Conservation (phyloP, 2,113 vertebrate genomes). For the Morone chrysops region DNA sequence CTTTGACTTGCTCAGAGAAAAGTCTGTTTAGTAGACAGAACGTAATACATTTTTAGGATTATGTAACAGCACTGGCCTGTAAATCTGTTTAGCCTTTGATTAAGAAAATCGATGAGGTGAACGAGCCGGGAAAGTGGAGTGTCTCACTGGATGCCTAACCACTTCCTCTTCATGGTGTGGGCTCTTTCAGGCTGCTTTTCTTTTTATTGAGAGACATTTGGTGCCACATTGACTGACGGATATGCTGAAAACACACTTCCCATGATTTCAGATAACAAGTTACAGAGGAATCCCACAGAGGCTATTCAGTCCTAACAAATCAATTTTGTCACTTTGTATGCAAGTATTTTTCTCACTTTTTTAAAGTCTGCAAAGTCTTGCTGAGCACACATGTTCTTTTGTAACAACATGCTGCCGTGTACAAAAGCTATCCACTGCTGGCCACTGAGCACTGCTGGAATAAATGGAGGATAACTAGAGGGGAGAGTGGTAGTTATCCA, state of each 20-base stretch:
- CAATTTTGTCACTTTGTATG: slow-evolving; percentile 8
- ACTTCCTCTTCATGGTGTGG: slow-evolving; percentile 42
- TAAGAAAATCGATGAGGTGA: slow-evolving; percentile 61
- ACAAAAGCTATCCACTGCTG: not conserved
- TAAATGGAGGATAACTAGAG: not conserved
- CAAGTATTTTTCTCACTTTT: slow-evolving; percentile 2
- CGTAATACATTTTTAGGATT: not conserved
- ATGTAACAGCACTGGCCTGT: slow-evolving; percentile 9
- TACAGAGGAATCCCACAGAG: slow-evolving; percentile 17
- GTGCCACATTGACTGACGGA: slow-evolving; percentile 3
- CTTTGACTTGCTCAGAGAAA: not conserved
- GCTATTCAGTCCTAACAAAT: slow-evolving; percentile 4
- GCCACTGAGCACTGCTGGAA: not conserved
- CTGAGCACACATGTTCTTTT: slow-evolving; percentile 10
- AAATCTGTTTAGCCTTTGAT: slow-evolving; percentile 60
- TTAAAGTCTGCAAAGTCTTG: slow-evolving; percentile 16
- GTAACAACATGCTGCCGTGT: not conserved
- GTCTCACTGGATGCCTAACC: slow-evolving; percentile 25
- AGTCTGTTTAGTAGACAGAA: slow-evolving; percentile 10
- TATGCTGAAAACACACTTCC: slow-evolving; percentile 25
- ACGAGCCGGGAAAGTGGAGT: slow-evolving; percentile 44
- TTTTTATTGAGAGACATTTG: not conserved
- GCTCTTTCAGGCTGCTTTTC: slow-evolving; percentile 8
- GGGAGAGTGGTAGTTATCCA: not conserved
- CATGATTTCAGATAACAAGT: slow-evolving; percentile 1